Conservation (phyloP, 2,113 vertebrate genomes). For the Corythornis cristatus region DNA sequence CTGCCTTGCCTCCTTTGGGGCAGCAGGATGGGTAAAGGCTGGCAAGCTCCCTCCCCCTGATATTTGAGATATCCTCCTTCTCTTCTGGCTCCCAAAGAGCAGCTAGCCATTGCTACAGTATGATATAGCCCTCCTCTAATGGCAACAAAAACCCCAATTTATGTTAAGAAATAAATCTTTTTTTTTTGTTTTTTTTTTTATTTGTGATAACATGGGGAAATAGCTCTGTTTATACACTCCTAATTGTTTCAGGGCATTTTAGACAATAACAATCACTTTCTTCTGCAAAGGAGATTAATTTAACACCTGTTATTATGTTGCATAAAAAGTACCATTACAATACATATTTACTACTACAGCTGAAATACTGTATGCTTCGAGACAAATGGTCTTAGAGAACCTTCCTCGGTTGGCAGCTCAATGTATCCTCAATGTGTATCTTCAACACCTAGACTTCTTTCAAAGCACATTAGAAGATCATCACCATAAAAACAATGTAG, state of each 20-base stretch:
- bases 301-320: neutral
- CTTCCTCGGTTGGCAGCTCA: neutral
- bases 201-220: neutral
- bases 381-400: neutral
- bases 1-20: neutral
- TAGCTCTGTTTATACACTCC: neutral
- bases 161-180: neutral
- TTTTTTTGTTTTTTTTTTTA: neutral
- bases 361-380: neutral
- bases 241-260: neutral
- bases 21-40: neutral
- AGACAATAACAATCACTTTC: neutral
- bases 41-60: neutral
- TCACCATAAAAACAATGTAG: neutral
- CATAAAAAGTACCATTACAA: neutral
- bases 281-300: neutral
- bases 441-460: neutral
- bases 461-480: neutral
- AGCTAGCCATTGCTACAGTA: neutral
- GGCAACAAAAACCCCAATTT: neutral
- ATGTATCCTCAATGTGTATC: neutral
- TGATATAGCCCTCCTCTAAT: rapidly evolving
- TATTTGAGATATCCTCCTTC: neutral
- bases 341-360: neutral
- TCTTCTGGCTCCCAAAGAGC: neutral